These are phyloP conservation scores for Hipposideros larvatus DNA, from an alignment of 2,797 vertebrate species.

Conservation along the genomic window DNA sequence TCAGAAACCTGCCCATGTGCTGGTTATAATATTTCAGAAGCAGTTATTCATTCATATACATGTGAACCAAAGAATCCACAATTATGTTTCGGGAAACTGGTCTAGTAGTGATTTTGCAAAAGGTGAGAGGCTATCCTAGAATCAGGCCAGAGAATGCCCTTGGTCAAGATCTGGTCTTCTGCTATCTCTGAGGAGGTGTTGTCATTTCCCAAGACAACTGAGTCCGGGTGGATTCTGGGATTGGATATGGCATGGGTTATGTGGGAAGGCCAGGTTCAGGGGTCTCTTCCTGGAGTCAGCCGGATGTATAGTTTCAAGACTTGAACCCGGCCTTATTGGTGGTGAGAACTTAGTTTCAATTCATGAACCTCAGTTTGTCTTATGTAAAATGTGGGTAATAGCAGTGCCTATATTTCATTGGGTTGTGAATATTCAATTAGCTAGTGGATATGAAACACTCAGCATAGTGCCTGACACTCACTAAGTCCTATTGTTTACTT, in stretches of 20 bases:
- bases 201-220: background rate
- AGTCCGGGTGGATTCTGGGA: background rate
- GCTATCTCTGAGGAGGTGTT: background rate
- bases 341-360: background rate
- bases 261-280: background rate
- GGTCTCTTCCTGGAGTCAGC: background rate
- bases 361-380: background rate
- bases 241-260: background rate
- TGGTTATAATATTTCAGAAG: conserved; percentile 41
- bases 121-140: background rate
- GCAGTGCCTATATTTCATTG: background rate
- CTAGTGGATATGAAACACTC: conserved; percentile 11
- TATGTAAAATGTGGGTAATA: background rate
- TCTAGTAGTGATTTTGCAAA: background rate
- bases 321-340: background rate
- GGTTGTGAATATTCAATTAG: background rate
- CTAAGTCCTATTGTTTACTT: background rate
- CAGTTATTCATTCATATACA: background rate
- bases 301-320: background rate
- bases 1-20: background rate
- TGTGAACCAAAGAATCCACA: background rate
- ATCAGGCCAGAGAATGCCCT: background rate
- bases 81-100: conserved; percentile 28
- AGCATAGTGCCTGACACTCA: background rate
- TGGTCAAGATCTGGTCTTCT: background rate